Conservation (phyloP, 2,113 vertebrate genomes). For the Sinocyclocheilus maitianheensis region DNA sequence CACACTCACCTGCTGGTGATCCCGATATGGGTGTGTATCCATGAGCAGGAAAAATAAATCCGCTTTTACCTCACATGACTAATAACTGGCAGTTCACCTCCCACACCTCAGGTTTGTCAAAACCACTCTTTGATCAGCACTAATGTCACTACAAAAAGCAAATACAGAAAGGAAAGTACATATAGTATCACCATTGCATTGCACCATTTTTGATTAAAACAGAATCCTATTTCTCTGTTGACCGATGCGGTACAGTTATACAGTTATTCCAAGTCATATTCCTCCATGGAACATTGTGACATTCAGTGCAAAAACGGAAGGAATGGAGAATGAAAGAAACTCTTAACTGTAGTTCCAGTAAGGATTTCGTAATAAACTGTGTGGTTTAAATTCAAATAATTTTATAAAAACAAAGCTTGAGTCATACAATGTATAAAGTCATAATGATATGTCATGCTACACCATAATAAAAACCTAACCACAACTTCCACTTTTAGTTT, state of each 20-base stretch:
- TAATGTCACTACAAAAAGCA: neutral
- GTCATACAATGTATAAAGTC: neutral
- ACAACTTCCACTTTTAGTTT: no score
- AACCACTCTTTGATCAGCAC: neutral
- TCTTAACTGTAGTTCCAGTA: neutral
- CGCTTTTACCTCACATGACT: neutral
- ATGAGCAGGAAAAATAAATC: neutral
- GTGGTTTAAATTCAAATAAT: neutral
- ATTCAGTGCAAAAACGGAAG: neutral
- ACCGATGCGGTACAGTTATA: neutral
- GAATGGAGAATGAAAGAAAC: neutral
- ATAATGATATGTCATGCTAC: neutral
- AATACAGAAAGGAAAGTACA: neutral
- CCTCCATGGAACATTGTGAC: neutral
- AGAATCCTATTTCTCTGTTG: neutral
- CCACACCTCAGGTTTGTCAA: slow-evolving; percentile 6
- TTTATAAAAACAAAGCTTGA: neutral
- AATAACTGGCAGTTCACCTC: slow-evolving; percentile 7
- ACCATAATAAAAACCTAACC: neutral
- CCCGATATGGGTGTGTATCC: slow-evolving; percentile 26
- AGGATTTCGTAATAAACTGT: neutral
- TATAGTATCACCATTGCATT: neutral
- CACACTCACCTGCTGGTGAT: neutral
- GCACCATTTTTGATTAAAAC: neutral
- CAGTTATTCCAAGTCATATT: neutral